Base-by-base conservation (phyloP, 2,113 vertebrate species). In the Vicugna pacos region DNA sequence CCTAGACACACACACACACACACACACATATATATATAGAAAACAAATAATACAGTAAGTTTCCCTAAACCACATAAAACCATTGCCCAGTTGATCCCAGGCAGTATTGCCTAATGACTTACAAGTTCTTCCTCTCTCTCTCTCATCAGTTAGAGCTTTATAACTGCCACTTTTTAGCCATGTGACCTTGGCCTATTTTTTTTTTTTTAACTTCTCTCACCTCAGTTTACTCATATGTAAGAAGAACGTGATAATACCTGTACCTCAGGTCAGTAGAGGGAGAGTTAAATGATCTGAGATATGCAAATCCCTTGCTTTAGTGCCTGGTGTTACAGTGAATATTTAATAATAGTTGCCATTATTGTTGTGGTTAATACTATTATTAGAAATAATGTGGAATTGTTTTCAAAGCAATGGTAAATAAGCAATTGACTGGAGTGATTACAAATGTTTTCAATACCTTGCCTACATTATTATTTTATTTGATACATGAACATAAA, bases 321-420 rank as follows among this genome's bases (percentile, higher is more conserved):
- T 88, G 76, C 32, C 28, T 6, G 35, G 9, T 24, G 69, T 56
- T 56, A 46, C 10, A 93, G 69, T 52, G 72, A 85, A 82, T 70
- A 81, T 32, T 90, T 64, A 35, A 8, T 26, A 86, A 75, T 5
- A 60, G 72, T 67, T 90, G 28, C 58, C 7, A 1, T 30, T 46
- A 60, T 26, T 91, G 30, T 76, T 70, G 69, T 46, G 52, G 30
- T 85, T 89, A 73, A 32, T 75, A 14, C 70, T 92, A n/a, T 86
- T 46, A 76, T 62, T 86, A 92, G 56, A 90, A 79, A 52, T 35
- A 94, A 88, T 1, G 0, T 13, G 38, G 76, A 77, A 81, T 22
- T 83, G 46, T 83, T 93, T 94, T 80, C 26, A 95, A 92, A 95
- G 54, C 75, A 94, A 38, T 83, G 24, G 58, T 91, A 92, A 85